Evolutionary conservation across 2,113 vertebrate genomes (phyloP).

Genomic region (Petrocephalus microphthalmus): DNA sequence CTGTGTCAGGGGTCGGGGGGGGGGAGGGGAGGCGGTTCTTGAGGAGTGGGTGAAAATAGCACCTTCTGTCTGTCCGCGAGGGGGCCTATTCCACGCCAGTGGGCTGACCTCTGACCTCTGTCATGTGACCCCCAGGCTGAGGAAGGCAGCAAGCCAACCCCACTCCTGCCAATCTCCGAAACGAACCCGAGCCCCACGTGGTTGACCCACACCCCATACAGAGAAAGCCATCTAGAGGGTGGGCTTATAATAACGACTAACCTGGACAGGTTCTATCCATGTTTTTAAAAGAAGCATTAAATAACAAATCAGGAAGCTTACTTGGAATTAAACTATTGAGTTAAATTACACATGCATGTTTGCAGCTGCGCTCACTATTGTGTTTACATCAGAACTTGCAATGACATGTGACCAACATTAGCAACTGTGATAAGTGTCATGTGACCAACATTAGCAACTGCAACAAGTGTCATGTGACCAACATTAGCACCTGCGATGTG

Average conservation of each 20-base stretch:
- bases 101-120: slow-evolving; percentile 25
- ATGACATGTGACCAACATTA: too few species aligned
- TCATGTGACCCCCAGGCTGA: slow-evolving; percentile 47
- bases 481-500: too few species aligned
- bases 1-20: background rate
- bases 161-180: slow-evolving; percentile 65
- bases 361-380: background rate
- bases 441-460: too few species aligned
- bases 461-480: too few species aligned
- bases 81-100: slow-evolving; percentile 33
- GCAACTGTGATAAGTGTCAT: too few species aligned
- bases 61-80: slow-evolving; percentile 41
- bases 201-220: slow-evolving; percentile 35
- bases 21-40: background rate
- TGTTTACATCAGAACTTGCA: background rate
- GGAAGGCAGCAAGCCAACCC: slow-evolving; percentile 75
- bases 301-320: background rate
- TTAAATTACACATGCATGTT: background rate
- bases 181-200: slow-evolving; percentile 62
- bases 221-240: background rate
- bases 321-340: background rate
- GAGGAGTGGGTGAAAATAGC: slow-evolving; percentile 9
- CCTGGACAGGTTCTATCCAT: background rate
- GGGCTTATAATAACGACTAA: background rate
- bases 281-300: background rate